Evolutionary conservation across 2,113 vertebrate species (phyloP), one percentile per base, ranked within the genome.

Genomic region (Spilogale gracilis): DNA sequence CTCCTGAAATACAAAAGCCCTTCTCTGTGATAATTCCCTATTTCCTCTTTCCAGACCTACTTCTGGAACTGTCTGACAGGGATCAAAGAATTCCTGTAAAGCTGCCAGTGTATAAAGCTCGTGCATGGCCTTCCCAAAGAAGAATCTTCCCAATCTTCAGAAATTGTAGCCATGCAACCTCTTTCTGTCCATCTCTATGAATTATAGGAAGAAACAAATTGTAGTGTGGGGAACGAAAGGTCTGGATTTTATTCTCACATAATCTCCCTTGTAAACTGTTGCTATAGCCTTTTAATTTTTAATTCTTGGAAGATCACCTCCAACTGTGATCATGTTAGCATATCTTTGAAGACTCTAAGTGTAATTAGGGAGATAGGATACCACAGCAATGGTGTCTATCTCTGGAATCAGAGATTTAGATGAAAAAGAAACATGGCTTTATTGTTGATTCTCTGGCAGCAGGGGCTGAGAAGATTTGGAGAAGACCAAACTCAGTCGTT

Each of bases 91-190:
- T 84, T 82, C 50, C 56, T 74, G 84, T 89, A 56, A 58, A 61
- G 18, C 45, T 61, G 18, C 5, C 20, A 9, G 23, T 23, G 50
- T 67, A 25, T 48, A 83, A 78, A 89, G 73, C 30, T 45, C 54
- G 79, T 5, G 9, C 54, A 83, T 5, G 9, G 78, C 43, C 73
- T 13, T 81, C 4, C 38, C 60, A 81, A 43, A 50, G 43, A 74
- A 96, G 32, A 91, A 27, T 48, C 54, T 93, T 78, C 67, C 74
- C 79, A 67, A 79, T 74, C 38, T 81, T 69, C 45, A 84, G 82
- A 94, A 43, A 54, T 6, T 74, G 69, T 54, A 87, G 48, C 25
- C 4, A 50, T 17, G 25, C 52, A 54, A 43, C 9, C 80, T 52
- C 54, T 93, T 93, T 58, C 38, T 92, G 20, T 16, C 54, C 54